Conservation (phyloP, 2,888 invertebrate species). For the Ischnura elegans region DNA sequence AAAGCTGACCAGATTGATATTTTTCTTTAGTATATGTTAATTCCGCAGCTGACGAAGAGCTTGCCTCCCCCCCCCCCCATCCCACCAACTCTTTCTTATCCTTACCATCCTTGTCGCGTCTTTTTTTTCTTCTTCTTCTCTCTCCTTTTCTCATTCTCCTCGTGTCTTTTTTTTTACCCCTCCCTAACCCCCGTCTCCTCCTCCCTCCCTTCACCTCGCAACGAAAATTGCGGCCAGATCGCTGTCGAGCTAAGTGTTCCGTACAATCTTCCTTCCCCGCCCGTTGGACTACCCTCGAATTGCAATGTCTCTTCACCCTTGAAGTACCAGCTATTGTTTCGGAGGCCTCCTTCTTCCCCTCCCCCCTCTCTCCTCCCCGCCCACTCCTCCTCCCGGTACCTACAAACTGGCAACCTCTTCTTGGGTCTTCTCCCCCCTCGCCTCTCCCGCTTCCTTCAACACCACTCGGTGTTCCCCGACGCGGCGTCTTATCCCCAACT, state of each 20-base stretch:
- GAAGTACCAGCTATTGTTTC: constrained; percentile 63
- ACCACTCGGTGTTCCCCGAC: not conserved
- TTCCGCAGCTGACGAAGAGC: constrained; percentile 57
- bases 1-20: constrained; percentile 66
- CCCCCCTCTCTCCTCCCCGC: not conserved
- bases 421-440: not conserved
- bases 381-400: not conserved
- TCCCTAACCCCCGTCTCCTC: not conserved
- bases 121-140: not conserved
- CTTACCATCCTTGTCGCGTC: not conserved
- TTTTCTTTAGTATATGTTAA: constrained; percentile 61
- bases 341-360: not conserved
- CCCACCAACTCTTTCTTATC: not conserved
- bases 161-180: not conserved
- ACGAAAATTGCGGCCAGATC: constrained; percentile 66
- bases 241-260: constrained; percentile 60
- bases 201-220: not conserved
- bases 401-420: not conserved
- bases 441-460: not conserved
- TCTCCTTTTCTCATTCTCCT: not conserved
- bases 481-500: no score
- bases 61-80: not conserved
- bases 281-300: constrained; percentile 55
- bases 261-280: constrained; percentile 59
- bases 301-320: constrained; percentile 64